Percentiles rank a stretch among this genome's conserved stretches.
phyloP scores from a whole-genome alignment of 2,797 vertebrate genomes.

The Sebastes aleutianus region DNA sequence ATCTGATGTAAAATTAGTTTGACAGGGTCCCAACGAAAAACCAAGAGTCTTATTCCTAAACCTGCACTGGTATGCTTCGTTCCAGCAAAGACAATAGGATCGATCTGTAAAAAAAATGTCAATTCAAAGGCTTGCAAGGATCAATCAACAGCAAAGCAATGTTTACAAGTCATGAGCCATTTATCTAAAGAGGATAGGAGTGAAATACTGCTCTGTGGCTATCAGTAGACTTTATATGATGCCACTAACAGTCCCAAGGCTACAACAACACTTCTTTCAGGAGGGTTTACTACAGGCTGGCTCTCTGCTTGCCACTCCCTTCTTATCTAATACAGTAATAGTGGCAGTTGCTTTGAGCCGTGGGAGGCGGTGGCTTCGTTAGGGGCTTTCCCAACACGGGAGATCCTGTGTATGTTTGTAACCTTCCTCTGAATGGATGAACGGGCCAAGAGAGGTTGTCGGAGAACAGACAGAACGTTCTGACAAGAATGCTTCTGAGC shows the following conservation, averaged over 20 bases:
- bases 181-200: neutral
- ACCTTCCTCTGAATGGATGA: conserved; percentile 52
- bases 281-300: conserved; percentile 26
- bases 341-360: conserved; percentile 62
- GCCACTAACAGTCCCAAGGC: conserved; percentile 3
- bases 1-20: neutral
- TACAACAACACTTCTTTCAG: conserved; percentile 26
- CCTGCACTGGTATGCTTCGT: neutral
- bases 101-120: neutral
- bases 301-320: conserved; percentile 50
- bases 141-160: neutral
- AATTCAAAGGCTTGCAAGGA: conserved; percentile 1
- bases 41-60: no score
- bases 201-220: neutral
- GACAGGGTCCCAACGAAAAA: neutral
- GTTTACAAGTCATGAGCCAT: neutral
- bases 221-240: conserved; percentile 4
- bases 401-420: conserved; percentile 61
- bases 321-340: conserved; percentile 60
- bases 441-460: neutral
- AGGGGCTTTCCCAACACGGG: conserved; percentile 71
- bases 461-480: conserved; percentile 18
- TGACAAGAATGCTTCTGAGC: conserved; percentile 36
- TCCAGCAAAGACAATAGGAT: neutral
- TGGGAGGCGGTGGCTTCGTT: conserved; percentile 49